A percentile compares a stretch with the other conserved stretches of the same genome.
phyloP scores from a whole-genome alignment of 2,797 vertebrate genomes.

The Phylloscopus collybita region DNA sequence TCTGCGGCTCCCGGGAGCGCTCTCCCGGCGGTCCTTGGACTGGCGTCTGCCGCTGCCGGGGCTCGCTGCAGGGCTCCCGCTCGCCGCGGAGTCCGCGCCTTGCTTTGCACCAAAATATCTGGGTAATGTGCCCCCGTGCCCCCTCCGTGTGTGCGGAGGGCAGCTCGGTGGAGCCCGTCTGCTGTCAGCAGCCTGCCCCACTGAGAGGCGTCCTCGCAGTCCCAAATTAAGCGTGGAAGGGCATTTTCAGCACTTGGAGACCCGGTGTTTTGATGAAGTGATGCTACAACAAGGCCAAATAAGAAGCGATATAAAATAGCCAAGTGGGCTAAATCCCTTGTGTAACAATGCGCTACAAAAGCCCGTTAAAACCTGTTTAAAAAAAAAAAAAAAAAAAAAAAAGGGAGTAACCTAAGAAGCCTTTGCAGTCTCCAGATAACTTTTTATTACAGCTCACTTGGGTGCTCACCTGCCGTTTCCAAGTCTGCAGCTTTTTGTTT shows the following conservation, averaged over 20 bases:
- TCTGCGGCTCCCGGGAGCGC: background rate
- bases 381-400: background rate
- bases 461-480: background rate
- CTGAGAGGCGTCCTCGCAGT: background rate
- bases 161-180: background rate
- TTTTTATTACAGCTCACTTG: background rate
- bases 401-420: background rate
- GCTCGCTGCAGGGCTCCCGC: background rate
- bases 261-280: background rate
- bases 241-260: background rate
- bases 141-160: background rate
- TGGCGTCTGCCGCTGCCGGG: background rate
- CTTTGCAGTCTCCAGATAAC: background rate
- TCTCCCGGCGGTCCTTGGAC: background rate
- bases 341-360: background rate
- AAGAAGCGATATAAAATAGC: background rate
- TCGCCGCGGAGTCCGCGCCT: background rate
- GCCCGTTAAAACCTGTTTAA: background rate
- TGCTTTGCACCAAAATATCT: background rate
- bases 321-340: background rate
- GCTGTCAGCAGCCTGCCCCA: background rate
- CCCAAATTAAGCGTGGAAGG: background rate
- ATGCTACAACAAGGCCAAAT: too few species aligned
- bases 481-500: background rate
- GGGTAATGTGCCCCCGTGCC: fast-evolving